Evolutionary conservation across 2,113 vertebrate genomes (phyloP).

Genomic region (Myiozetetes cayanensis): DNA sequence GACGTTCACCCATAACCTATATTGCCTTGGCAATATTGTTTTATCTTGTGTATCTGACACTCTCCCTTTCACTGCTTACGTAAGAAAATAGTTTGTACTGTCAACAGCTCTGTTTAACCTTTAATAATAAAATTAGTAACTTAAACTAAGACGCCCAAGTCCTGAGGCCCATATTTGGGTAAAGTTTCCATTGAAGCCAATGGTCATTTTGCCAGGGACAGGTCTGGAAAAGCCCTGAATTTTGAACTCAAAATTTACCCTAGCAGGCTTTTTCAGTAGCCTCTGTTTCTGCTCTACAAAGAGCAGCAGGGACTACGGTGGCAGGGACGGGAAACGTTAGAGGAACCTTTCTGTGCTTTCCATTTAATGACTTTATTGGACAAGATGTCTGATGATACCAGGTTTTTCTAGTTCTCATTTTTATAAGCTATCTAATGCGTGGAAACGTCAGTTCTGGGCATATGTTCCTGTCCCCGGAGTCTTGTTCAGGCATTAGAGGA

Average conservation of each 20-base stretch:
- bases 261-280: neutral
- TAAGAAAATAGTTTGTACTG: conserved; percentile 63
- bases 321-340: conserved; percentile 9
- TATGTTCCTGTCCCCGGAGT: conserved; percentile 46
- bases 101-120: conserved; percentile 65
- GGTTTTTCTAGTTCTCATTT: conserved; percentile 68
- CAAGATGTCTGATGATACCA: conserved; percentile 49
- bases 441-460: conserved; percentile 64
- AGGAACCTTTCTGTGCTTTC: conserved; percentile 41
- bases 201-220: neutral
- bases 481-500: conserved; percentile 73
- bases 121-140: conserved; percentile 64
- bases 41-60: conserved; percentile 48
- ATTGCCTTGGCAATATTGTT: conserved; percentile 52
- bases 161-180: conserved; percentile 45
- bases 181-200: conserved; percentile 2
- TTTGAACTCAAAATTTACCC: neutral
- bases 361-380: conserved; percentile 59
- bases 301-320: neutral
- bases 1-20: conserved; percentile 46
- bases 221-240: conserved; percentile 21
- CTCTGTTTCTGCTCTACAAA: neutral
- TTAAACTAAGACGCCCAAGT: conserved; percentile 13
- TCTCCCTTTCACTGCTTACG: conserved; percentile 50
- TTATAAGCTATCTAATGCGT: conserved; percentile 59